Evolutionary conservation across 2,888 invertebrate genomes (phyloP).

Genomic region (Scaptomyza caliginosa): DNA sequence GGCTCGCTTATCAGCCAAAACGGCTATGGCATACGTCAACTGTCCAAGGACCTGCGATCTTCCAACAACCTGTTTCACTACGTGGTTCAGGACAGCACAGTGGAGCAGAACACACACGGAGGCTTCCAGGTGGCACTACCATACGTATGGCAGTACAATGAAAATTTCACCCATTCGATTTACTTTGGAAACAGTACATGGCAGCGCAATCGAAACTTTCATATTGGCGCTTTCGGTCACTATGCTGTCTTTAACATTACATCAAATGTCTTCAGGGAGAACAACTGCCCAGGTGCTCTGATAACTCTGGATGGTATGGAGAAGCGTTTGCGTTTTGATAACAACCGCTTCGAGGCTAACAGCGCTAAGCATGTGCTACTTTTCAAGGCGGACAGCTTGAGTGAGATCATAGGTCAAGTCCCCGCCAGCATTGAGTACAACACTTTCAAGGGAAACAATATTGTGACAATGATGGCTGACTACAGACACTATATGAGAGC

Average conservation of each 20-base stretch:
- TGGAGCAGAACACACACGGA: slow-evolving; percentile 93
- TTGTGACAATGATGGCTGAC: slow-evolving; percentile 81
- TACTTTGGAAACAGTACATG: slow-evolving; percentile 94
- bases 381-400: slow-evolving; percentile 95
- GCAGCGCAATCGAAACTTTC: slow-evolving; percentile 93
- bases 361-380: slow-evolving; percentile 93
- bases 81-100: slow-evolving; percentile 92
- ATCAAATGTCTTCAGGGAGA: slow-evolving; percentile 92
- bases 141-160: slow-evolving; percentile 97
- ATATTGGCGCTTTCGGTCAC: slow-evolving; percentile 94
- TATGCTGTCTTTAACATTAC: slow-evolving; percentile 95
- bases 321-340: slow-evolving; percentile 93
- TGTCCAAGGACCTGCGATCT: slow-evolving; percentile 95
- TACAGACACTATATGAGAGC: slow-evolving; percentile 58
- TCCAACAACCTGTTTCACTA: slow-evolving; percentile 99
- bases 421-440: slow-evolving; percentile 92
- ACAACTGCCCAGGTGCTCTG: slow-evolving; percentile 92
- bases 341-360: slow-evolving; percentile 92
- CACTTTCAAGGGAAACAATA: slow-evolving; percentile 89
- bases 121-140: slow-evolving; percentile 95
- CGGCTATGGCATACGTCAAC: slow-evolving; percentile 93
- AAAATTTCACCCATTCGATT: slow-evolving; percentile 96
- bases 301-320: slow-evolving; percentile 97
- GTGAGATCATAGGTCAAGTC: slow-evolving; percentile 94
- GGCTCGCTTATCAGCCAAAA: slow-evolving; percentile 94